phyloP scores from a whole-genome alignment of 1,140 invertebrate species.

The Papilio helenus region DNA sequence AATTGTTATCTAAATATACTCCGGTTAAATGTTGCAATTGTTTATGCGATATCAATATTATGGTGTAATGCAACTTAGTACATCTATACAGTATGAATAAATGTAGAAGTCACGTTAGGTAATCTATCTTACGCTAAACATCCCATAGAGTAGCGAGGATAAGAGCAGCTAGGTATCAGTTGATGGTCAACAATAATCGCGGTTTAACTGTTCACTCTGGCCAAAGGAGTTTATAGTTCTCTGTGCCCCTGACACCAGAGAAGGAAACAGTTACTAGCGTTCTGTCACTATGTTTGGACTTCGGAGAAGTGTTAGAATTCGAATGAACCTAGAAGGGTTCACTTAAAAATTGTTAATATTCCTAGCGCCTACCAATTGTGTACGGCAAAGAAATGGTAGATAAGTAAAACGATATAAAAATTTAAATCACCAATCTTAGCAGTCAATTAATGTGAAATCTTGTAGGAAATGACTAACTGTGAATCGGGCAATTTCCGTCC shows the following conservation, averaged over 20 bases:
- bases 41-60: not conserved
- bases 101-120: not conserved
- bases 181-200: too few relatives aligned
- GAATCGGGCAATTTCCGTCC: constrained; percentile 25
- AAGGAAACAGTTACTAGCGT: not conserved
- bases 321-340: not conserved
- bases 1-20: constrained; percentile 21
- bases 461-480: constrained; percentile 33
- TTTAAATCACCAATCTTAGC: not conserved
- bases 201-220: not conserved
- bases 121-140: too few relatives aligned
- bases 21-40: constrained; percentile 8
- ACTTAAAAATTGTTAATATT: not conserved
- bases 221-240: not conserved
- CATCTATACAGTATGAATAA: not conserved
- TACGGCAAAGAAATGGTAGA: not conserved
- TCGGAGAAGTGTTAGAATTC: not conserved
- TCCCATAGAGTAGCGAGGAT: not conserved
- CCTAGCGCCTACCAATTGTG: not conserved
- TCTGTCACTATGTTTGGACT: not conserved
- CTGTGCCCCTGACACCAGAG: not conserved
- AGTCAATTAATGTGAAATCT: constrained; percentile 17
- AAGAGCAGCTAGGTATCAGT: not conserved
- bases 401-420: not conserved
- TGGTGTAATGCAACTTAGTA: not conserved